Conservation (phyloP, 2,797 vertebrate species). For the Alfaro cultratus region DNA sequence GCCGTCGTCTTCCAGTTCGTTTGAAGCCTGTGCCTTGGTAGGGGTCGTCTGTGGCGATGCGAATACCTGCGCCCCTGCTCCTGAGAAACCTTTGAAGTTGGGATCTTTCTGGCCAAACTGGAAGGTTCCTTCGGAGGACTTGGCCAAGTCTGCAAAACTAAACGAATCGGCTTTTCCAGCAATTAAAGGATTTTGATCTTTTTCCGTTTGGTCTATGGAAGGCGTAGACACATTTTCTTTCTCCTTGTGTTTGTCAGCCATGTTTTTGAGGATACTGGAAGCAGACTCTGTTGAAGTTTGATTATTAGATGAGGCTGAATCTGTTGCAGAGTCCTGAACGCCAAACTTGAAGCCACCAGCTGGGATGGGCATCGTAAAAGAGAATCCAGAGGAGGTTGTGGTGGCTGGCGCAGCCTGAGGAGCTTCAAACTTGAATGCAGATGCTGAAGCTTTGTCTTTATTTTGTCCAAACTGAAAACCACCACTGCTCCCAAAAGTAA, state of each 20-base stretch:
- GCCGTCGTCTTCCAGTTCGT: constrained; percentile 88
- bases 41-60: constrained; percentile 72
- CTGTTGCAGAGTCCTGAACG: constrained; percentile 81
- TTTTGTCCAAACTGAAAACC: constrained; percentile 88
- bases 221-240: constrained; percentile 68
- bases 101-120: constrained; percentile 89
- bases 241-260: constrained; percentile 83
- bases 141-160: constrained; percentile 93
- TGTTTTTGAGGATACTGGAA: constrained; percentile 78
- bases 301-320: constrained; percentile 42
- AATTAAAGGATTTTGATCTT: constrained; percentile 80
- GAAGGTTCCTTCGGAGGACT: constrained; percentile 82
- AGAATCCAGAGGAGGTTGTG: constrained; percentile 83
- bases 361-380: constrained; percentile 82
- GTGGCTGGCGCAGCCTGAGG: constrained; percentile 71
- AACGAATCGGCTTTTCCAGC: constrained; percentile 79
- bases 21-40: constrained; percentile 72
- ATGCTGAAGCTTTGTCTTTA: constrained; percentile 75
- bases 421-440: constrained; percentile 84
- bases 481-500: constrained; percentile 79
- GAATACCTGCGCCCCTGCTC: constrained; percentile 90
- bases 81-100: constrained; percentile 89
- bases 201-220: constrained; percentile 12
- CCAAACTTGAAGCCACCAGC: constrained; percentile 90
- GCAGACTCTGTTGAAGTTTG: constrained; percentile 64